Base-by-base conservation (phyloP, 2,888 invertebrate species). In the Dicyrtoma fusca region DNA sequence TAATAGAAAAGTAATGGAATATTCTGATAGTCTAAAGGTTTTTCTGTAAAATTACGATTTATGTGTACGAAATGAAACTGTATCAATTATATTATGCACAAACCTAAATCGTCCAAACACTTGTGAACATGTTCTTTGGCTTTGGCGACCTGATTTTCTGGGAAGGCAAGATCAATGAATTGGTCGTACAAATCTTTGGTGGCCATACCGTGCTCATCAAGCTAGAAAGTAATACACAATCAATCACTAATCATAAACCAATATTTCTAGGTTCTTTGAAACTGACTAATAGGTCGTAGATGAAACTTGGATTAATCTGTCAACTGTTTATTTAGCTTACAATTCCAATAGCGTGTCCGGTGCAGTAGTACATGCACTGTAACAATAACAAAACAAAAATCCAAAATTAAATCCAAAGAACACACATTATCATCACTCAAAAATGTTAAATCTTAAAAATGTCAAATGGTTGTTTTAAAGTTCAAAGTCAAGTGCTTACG, bases 281-380 rank as follows among this genome's bases (percentile, higher is more conserved):
- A 42, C 2, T 13, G n/a, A 57, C 10, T 23, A n/a, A 57, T 26
- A 61, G 34, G 5, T 34, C 11, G 11, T 2, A n/a, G 13, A 14
- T 21, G n/a, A 61, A 26, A n/a, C 14, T 61, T 34, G 4, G 14
- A 5, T n/a, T 57, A 6, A 8, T 11, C n/a, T 34, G 34, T 34
- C 34, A 62, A n/a, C n/a, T n/a, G n/a, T n/a, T n/a, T n/a, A n/a
- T n/a, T n/a, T n/a, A n/a, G n/a, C 62, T 62, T 42, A 62, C 62
- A n/a, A 47, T n/a, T 17, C 42, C 14, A 21, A 44, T 17, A 14
- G 14, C 45, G 8, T 34, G 44, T 3, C 42, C 63, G 3, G 11
- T 19, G 25, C 63, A 63, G 47, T 45, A 63, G 47, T 45, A 23
- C 11, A 23, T 14, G 45, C 63, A 63, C 47, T 63, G 47, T 2